Evolutionary conservation across 2,888 invertebrate genomes (phyloP).

Genomic region (Conistra vaccinii): DNA sequence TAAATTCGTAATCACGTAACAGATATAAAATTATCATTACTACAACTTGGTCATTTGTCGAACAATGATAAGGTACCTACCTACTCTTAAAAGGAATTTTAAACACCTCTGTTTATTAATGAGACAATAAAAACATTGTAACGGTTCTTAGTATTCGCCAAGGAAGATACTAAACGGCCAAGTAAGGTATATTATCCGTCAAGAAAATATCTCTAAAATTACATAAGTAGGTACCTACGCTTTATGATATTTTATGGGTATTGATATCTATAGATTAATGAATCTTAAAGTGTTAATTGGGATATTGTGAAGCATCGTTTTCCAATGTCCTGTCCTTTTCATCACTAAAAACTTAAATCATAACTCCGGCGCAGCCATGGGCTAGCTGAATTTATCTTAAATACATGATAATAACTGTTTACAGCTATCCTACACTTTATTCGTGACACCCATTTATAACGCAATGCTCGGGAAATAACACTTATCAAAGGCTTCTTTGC

Average conservation of each 20-base stretch:
- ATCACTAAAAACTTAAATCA: neutral
- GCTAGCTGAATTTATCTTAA: neutral
- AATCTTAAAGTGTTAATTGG: neutral
- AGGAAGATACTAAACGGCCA: conserved; percentile 21
- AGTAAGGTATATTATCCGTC: conserved; percentile 21
- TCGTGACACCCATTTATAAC: too few species aligned
- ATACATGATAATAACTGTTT: neutral
- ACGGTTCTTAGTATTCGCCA: conserved; percentile 37
- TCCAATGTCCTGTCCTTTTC: neutral
- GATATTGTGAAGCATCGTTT: neutral
- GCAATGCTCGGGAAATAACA: neutral
- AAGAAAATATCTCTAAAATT: conserved; percentile 10
- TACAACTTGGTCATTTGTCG: neutral
- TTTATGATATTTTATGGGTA: conserved; percentile 8
- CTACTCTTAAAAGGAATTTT: conserved; percentile 7
- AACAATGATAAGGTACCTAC: conserved; percentile 14
- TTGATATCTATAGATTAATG: neutral
- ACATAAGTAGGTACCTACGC: neutral
- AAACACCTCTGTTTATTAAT: conserved; percentile 17
- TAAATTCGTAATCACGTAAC: conserved; percentile 57
- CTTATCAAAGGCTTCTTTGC: neutral
- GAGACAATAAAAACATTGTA: conserved; percentile 38
- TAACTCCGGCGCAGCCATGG: neutral
- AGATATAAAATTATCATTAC: conserved; percentile 43
- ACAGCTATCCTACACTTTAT: neutral